Conservation (phyloP, 2,797 vertebrate genomes). For the Acanthurus leucopareius region DNA sequence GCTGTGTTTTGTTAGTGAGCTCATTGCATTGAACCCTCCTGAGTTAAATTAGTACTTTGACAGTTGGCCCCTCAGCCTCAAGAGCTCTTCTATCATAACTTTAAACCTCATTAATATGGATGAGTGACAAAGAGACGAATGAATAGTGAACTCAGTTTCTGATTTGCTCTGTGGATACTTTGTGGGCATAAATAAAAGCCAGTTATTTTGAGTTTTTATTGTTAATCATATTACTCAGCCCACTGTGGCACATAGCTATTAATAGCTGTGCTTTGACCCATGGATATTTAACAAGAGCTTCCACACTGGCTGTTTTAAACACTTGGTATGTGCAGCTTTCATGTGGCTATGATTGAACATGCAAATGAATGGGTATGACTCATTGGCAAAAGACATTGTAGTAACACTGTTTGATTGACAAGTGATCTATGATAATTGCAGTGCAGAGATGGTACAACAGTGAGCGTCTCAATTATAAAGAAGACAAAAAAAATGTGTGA, state of each 20-base stretch:
- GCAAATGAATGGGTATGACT: slow-evolving; percentile 1
- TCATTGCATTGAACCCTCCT: slow-evolving; percentile 47
- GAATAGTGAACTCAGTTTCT: neutral
- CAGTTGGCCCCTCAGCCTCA: slow-evolving; percentile 24
- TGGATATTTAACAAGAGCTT: slow-evolving; percentile 7
- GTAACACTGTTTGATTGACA: slow-evolving; percentile 28
- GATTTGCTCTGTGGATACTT: neutral
- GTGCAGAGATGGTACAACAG: slow-evolving; percentile 1
- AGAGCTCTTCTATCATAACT: slow-evolving; percentile 27
- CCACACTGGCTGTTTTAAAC: slow-evolving; percentile 20
- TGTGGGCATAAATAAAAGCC: neutral
- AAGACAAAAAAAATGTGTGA: neutral
- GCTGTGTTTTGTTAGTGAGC: slow-evolving; percentile 70
- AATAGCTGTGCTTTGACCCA: slow-evolving; percentile 15
- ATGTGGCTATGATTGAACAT: slow-evolving; percentile 16
- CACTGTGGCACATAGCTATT: neutral
- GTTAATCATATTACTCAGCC: slow-evolving; percentile 7
- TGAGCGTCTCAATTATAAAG: slow-evolving; percentile 16
- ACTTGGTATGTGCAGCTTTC: slow-evolving; percentile 6
- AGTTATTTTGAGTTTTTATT: neutral
- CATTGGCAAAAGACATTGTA: neutral
- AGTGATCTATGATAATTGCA: slow-evolving; percentile 29
- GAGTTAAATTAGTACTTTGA: slow-evolving; percentile 60
- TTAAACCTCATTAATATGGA: slow-evolving; percentile 38
- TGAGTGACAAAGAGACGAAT: slow-evolving; percentile 24